Evolutionary conservation across 2,888 invertebrate species (phyloP).

Genomic region (Podabrus alpinus): DNA sequence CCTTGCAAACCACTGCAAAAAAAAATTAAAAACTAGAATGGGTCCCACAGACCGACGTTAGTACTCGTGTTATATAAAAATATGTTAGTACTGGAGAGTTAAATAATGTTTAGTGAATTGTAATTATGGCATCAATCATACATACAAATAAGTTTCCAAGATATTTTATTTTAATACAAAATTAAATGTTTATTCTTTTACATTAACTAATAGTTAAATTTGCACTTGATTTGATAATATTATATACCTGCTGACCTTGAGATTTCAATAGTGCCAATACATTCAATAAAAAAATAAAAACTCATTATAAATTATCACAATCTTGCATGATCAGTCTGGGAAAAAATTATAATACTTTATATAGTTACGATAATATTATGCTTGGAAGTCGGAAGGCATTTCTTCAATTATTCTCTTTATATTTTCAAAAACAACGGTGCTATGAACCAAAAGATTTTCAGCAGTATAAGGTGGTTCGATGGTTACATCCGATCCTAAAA

Average conservation of each 20-base stretch:
- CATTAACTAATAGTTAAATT: not conserved
- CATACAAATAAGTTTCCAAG: too few relatives aligned
- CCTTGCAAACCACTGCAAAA: too few relatives aligned
- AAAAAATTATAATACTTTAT: not conserved
- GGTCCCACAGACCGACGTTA: too few relatives aligned
- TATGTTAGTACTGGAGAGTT: too few relatives aligned
- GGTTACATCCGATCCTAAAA: constrained; percentile 48
- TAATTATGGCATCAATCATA: too few relatives aligned
- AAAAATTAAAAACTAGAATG: too few relatives aligned
- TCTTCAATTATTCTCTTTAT: constrained; percentile 48
- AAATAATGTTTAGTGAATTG: too few relatives aligned
- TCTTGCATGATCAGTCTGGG: not conserved
- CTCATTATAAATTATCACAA: not conserved
- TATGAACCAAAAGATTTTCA: constrained; percentile 51
- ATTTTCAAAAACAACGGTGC: constrained; percentile 51
- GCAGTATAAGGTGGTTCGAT: constrained; percentile 52
- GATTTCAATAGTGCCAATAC: not conserved
- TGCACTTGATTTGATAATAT: not conserved
- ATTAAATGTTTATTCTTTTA: not conserved
- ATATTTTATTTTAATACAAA: not conserved
- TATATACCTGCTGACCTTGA: not conserved
- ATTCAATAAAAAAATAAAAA: not conserved
- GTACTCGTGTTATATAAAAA: too few relatives aligned
- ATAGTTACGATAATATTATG: constrained; percentile 5
- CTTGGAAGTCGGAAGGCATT: constrained; percentile 46